These are phyloP conservation scores for Rhineura floridana DNA, from an alignment of 2,113 vertebrate species.

Conservation along the genomic window DNA sequence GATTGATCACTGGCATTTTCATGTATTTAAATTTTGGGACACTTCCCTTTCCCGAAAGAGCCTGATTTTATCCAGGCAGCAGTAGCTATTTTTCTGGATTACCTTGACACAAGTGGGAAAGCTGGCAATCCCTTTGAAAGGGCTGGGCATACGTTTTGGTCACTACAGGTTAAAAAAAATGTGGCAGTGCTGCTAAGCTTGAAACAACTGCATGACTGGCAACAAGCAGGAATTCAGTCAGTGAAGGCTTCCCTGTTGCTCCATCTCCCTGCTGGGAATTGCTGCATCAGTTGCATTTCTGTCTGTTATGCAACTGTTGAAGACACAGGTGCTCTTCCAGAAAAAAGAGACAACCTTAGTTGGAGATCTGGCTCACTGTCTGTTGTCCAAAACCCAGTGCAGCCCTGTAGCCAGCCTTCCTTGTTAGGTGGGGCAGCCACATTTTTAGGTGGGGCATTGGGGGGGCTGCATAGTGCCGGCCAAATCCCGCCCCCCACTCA, in stretches of 20 bases:
- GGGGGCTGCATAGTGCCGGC: no score
- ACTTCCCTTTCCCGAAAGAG: background rate
- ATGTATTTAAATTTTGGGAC: background rate
- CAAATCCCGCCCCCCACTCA: no score
- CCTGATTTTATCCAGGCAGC: background rate
- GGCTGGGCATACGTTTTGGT: background rate
- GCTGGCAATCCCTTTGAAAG: background rate
- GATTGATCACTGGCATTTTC: background rate
- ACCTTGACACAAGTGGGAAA: background rate
- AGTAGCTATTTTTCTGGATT: background rate
- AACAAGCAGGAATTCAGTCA: background rate
- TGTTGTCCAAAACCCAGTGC: background rate
- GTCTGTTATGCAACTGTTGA: background rate
- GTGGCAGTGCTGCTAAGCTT: background rate
- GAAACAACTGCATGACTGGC: background rate
- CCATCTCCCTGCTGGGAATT: background rate
- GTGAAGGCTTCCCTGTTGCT: background rate
- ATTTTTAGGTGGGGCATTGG: no score
- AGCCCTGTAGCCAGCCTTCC: no score
- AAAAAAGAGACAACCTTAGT: background rate
- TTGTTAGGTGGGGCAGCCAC: no score
- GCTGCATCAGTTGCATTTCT: background rate
- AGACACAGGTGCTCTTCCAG: background rate
- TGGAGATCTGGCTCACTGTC: background rate
- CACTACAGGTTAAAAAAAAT: background rate